phyloP scores from a whole-genome alignment of 2,888 invertebrate species.

The Ctena decussata region DNA sequence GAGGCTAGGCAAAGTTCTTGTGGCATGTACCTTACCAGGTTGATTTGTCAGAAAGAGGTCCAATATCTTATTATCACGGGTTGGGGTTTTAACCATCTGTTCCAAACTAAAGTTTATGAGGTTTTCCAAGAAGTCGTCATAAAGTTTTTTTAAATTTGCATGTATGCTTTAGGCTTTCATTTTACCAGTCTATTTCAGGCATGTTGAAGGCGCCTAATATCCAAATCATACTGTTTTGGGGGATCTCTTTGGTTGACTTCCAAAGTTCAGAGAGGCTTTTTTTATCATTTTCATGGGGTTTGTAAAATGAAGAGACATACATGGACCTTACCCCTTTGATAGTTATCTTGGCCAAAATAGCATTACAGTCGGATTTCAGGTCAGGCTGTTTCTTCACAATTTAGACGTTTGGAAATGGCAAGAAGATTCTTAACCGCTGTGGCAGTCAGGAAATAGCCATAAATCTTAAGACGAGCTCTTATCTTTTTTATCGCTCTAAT shows the following conservation, averaged over 20 bases:
- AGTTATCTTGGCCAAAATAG: constrained; percentile 3
- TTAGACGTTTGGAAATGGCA: constrained; percentile 2
- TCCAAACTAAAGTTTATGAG: constrained; percentile 5
- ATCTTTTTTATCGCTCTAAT: no score
- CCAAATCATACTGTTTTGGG: constrained; percentile 14
- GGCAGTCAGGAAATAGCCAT: constrained; percentile 7
- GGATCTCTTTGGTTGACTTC: not conserved
- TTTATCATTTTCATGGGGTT: constrained; percentile 26
- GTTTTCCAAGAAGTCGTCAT: constrained; percentile 9
- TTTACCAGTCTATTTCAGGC: constrained; percentile 15
- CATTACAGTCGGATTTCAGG: not conserved
- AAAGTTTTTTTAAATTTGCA: not conserved
- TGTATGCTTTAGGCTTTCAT: not conserved
- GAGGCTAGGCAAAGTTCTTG: not conserved
- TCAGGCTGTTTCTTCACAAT: constrained; percentile 7
- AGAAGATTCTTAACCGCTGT: constrained; percentile 10
- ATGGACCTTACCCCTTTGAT: constrained; percentile 2
- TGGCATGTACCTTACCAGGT: not conserved
- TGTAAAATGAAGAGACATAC: constrained; percentile 3
- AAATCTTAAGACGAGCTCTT: no score
- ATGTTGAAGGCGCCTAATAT: constrained; percentile 9
- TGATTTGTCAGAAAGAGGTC: not conserved
- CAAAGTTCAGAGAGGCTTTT: not conserved
- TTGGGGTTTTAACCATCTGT: constrained; percentile 17
- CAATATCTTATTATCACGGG: not conserved